Conservation (phyloP, 2,797 vertebrate species). For the Decapterus maruadsi region DNA sequence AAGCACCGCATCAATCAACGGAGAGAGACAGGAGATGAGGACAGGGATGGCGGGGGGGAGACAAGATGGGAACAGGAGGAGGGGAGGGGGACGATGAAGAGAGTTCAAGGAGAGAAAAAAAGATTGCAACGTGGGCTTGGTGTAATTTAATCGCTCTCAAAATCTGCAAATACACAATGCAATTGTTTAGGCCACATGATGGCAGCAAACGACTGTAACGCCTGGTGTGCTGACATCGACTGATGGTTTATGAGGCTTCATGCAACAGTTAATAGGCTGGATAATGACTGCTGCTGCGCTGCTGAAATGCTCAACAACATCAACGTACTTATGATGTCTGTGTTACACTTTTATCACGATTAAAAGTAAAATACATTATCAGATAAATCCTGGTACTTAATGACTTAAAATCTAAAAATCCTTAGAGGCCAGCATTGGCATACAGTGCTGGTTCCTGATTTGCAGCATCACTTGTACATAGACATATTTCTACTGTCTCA, state of each 20-base stretch:
- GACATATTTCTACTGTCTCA: background rate
- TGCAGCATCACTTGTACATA: too few relatives aligned
- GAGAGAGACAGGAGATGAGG: conserved; percentile 52
- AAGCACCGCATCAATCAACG: conserved; percentile 83
- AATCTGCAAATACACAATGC: background rate
- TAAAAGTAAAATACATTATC: background rate
- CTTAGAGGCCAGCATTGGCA: background rate
- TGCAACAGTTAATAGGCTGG: background rate
- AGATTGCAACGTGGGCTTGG: background rate
- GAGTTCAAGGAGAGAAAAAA: conserved; percentile 17
- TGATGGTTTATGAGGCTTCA: conserved; percentile 11
- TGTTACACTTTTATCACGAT: background rate
- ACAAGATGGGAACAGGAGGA: conserved; percentile 10
- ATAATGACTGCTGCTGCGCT: background rate
- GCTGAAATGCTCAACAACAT: background rate
- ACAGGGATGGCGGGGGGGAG: conserved; percentile 24
- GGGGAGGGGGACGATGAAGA: conserved; percentile 18
- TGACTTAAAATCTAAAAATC: background rate
- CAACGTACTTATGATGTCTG: background rate
- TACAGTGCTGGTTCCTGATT: background rate
- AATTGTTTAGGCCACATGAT: conserved; percentile 31
- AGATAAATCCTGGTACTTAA: background rate
- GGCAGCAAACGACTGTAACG: conserved; percentile 38
- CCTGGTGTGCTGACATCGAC: background rate
- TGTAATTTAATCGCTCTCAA: background rate